Conservation (phyloP, 2,888 invertebrate genomes). For the Drosophila limbata region DNA sequence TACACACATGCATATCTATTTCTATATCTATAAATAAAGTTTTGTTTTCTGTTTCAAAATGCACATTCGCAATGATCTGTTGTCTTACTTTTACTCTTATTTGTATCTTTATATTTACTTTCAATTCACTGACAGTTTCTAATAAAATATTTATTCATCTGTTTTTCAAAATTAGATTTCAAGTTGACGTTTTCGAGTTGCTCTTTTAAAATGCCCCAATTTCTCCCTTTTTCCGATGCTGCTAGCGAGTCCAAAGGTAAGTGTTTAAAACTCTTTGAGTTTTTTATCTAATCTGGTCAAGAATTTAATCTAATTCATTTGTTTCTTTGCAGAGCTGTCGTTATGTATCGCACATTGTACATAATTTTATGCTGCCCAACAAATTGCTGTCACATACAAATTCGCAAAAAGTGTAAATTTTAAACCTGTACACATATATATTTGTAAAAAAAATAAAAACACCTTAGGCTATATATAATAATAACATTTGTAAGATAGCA, state of each 20-base stretch:
- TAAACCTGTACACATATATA: slow-evolving; percentile 52
- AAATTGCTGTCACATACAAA: slow-evolving; percentile 73
- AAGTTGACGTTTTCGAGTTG: slow-evolving; percentile 57
- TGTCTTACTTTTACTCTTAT: slow-evolving; percentile 5
- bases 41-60: slow-evolving; percentile 82
- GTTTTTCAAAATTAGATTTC: slow-evolving; percentile 36
- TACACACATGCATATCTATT: slow-evolving; percentile 24
- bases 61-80: slow-evolving; percentile 50
- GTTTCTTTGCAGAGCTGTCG: slow-evolving; percentile 62
- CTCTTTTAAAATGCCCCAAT: slow-evolving; percentile 19
- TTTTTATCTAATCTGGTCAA: fast-evolving
- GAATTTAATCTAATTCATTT: neutral
- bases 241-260: slow-evolving; percentile 50
- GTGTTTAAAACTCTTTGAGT: neutral
- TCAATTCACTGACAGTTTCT: no score
- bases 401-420: slow-evolving; percentile 65
- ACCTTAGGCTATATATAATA: slow-evolving; percentile 33
- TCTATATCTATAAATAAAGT: slow-evolving; percentile 74
- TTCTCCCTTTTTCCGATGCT: slow-evolving; percentile 36
- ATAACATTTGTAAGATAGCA: slow-evolving; percentile 51
- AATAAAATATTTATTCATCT: neutral
- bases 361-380: slow-evolving; percentile 61
- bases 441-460: slow-evolving; percentile 55
- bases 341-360: slow-evolving; percentile 54
- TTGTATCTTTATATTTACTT: neutral